Evolutionary conservation across 2,888 invertebrate species (phyloP), one percentile per base, ranked within the genome.

Genomic region (Formica aserva): DNA sequence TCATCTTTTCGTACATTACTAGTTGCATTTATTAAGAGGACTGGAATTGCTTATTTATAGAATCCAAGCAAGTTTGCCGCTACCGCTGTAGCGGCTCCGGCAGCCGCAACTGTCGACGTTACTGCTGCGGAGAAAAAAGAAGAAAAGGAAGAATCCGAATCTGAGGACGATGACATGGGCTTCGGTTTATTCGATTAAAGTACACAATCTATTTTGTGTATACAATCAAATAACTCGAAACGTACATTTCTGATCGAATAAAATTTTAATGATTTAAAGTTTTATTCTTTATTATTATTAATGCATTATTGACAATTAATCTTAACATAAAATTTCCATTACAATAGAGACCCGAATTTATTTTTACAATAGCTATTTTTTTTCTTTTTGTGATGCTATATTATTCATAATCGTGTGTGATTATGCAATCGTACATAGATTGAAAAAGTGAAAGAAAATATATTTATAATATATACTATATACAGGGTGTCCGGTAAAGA

Each of bases 121-220:
- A 96, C 96, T 76, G 96, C 97, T 86, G 97, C 97, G 92, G 97
- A 97, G 94, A 97, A 97, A 94, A 97, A 97, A 92, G 98, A 95
- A 89, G 95, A 95, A 83, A 96, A 96, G 90, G 96, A 98, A 92
- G 98, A 97, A 83, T 96, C 97, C 8, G 97, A 97, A 94, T 97
- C 97, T 87, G 98, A 98, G 90, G 97, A 97, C 93, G 99, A 99
- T 92, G 99, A 99, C 95, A 99, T 99, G 99, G 99, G 99, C 95
- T 98, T 99, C 95, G 99, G 99, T 95, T 97, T 98, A 35, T 98
- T 98, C 94, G 98, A 98, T 95, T 98, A 98, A 96, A 91, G 52
- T 32, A 32, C 32, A 32, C 32, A 32, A 26, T 26, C 6, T 5
- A 32, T 32, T 6, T 4, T 32, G 3, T 32, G 32, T 32, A 6